Base-by-base conservation (phyloP, 1,140 invertebrate genomes). In the Coboldia fuscipes region DNA sequence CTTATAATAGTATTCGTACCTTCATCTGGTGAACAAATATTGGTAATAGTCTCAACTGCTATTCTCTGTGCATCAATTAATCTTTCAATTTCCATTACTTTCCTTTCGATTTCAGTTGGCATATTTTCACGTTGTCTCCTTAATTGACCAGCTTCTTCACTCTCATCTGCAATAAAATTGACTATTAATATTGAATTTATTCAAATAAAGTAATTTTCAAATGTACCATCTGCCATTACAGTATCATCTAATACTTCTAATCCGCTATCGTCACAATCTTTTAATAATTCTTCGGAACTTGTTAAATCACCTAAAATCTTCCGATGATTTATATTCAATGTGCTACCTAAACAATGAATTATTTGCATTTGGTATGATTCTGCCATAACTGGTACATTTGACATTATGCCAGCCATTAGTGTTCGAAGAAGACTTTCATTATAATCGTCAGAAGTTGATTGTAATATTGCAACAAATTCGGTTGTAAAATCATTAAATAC, bases 21-120 rank as follows among this genome's bases (percentile, higher is more conserved):
- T 35, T 43, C 39, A 63, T 70, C 70, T 42, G 74, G 68, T 19
- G 72, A 70, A 41, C 71, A 75, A 19, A 79, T 50, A 53, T 80
- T 79, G 12, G 74, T 63, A 31, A 77, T 51, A 33, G 75, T 70
- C 54, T 78, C 74, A 34, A 76, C 47, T 5, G 70, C 65, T 43
- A 66, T 60, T 41, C 70, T 65, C 45, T 77, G 73, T 2, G 69
- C 66, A 37, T 63, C 59, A 7, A 76, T 42, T 26, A 74, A 44
- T 36, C 60, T 49, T 42, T 51, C 56, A 1, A 61, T 41, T 33
- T 62, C 48, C 37, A 56, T 55, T 3, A 70, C 39, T 24, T 63
- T 54, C 18, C 51, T 62, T 6, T 45, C 42, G 6, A 47, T 40
- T 10, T 38, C 43, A 4, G 35, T 39, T 2, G 43, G 50, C 7